Percentiles rank a stretch among this genome's conserved stretches.
Conservation (phyloP, 2,888 invertebrate genomes). For the Stenichneumon culpator region DNA sequence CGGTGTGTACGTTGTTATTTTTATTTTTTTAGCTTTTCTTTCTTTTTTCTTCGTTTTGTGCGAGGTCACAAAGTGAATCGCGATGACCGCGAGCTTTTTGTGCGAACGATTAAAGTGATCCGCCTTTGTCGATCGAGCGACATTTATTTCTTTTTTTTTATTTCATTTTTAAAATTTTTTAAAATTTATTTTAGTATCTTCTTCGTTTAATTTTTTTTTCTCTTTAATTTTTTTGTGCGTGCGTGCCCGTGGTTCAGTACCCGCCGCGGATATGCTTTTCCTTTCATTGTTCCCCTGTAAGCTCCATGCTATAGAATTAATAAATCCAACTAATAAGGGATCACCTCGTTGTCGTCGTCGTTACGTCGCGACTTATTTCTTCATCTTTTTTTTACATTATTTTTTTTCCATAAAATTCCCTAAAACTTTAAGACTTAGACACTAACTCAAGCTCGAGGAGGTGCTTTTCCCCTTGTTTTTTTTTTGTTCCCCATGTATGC, state of each 20-base stretch:
- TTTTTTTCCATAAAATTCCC: conserved; percentile 60
- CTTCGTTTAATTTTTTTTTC: conserved; percentile 64
- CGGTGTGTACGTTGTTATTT: conserved; percentile 33
- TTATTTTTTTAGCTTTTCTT: conserved; percentile 43
- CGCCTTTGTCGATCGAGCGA: conserved; percentile 54
- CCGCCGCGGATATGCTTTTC: conserved; percentile 79
- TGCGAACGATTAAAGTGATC: conserved; percentile 68
- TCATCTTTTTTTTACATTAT: conserved; percentile 3
- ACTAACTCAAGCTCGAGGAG: conserved; percentile 67
- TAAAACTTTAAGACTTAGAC: conserved; percentile 64
- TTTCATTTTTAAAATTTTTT: conserved; percentile 39
- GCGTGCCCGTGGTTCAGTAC: conserved; percentile 73
- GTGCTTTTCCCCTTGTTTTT: conserved; percentile 51
- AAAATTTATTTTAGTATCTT: conserved; percentile 41
- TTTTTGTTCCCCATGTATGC: conserved; percentile 64
- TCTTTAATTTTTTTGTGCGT: conserved; percentile 69
- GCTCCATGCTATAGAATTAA: conserved; percentile 62
- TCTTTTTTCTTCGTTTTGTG: conserved; percentile 37
- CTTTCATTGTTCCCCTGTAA: conserved; percentile 68
- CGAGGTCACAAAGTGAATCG: conserved; percentile 57
- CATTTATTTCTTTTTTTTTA: conserved; percentile 12
- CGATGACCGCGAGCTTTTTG: conserved; percentile 65
- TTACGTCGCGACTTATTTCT: conserved; percentile 20
- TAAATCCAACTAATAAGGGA: conserved; percentile 56
- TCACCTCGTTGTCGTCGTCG: conserved; percentile 37